Evolutionary conservation across 2,113 vertebrate genomes (phyloP).

Genomic region (Azemiops feae): DNA sequence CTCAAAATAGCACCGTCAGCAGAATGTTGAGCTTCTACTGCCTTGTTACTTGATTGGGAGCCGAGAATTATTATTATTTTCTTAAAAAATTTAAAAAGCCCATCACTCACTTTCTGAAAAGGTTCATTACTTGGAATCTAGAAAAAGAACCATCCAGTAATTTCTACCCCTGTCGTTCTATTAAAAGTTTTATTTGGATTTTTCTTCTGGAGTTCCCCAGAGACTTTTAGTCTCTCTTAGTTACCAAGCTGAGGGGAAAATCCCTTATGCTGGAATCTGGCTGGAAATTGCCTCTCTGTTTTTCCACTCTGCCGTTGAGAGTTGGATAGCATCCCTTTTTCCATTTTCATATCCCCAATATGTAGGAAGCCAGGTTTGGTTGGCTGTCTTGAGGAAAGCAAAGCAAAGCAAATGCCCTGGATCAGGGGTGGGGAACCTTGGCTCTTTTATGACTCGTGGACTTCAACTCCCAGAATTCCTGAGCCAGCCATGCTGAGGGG

Average conservation of each 20-base stretch:
- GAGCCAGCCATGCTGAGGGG: no score
- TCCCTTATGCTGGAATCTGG: background rate
- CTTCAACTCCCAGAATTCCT: no score
- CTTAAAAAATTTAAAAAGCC: no score
- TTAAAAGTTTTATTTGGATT: background rate
- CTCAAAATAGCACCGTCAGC: background rate
- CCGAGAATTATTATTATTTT: no score
- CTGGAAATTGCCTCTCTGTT: background rate
- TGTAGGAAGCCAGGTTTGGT: background rate
- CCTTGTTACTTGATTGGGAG: background rate
- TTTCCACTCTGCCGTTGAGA: background rate
- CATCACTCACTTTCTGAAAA: background rate
- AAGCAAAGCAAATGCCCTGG: no score
- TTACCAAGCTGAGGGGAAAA: background rate
- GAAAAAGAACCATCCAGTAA: background rate
- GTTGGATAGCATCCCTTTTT: background rate
- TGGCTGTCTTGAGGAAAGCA: background rate
- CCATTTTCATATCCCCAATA: background rate
- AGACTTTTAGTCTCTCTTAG: background rate
- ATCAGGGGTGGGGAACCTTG: no score
- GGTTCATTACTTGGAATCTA: background rate
- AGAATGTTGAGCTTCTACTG: background rate
- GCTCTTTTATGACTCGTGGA: no score
- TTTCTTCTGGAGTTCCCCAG: background rate
- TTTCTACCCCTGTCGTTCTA: background rate